phyloP scores from a whole-genome alignment of 2,888 invertebrate genomes.

The Cheilosia grossa region DNA sequence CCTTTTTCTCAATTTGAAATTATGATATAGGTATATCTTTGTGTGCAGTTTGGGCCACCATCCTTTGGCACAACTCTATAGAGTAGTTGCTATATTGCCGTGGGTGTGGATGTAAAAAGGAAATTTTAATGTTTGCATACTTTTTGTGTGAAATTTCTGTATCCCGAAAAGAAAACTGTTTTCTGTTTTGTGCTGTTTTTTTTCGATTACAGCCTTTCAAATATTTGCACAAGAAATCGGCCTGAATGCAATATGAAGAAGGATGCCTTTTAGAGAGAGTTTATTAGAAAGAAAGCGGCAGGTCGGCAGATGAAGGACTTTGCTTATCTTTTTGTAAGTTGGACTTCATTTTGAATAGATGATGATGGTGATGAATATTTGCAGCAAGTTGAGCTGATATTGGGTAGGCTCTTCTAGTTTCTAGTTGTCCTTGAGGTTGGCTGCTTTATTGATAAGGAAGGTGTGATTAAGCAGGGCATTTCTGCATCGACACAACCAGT shows the following conservation, averaged over 20 bases:
- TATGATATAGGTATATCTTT: slow-evolving; percentile 49
- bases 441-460: too few species aligned
- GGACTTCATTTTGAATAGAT: slow-evolving; percentile 14
- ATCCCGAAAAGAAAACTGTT: slow-evolving; percentile 1
- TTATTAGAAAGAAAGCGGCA: background rate
- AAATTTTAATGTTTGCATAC: slow-evolving; percentile 26
- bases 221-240: slow-evolving; percentile 74
- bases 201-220: slow-evolving; percentile 76
- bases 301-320: slow-evolving; percentile 7
- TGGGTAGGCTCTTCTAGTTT: too few species aligned
- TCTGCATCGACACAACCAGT: too few species aligned
- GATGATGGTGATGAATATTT: background rate
- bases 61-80: slow-evolving; percentile 9
- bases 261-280: background rate
- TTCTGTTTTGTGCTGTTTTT: slow-evolving; percentile 5
- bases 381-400: background rate
- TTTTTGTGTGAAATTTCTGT: slow-evolving; percentile 15
- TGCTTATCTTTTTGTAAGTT: slow-evolving; percentile 23
- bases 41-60: slow-evolving; percentile 45
- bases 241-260: slow-evolving; percentile 59
- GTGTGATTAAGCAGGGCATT: too few species aligned
- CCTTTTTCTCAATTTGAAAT: slow-evolving; percentile 46
- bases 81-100: slow-evolving; percentile 42
- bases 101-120: slow-evolving; percentile 53
- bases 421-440: too few species aligned